Evolutionary conservation across 2,888 invertebrate species (phyloP).

Genomic region (Oligia fasciuncula): DNA sequence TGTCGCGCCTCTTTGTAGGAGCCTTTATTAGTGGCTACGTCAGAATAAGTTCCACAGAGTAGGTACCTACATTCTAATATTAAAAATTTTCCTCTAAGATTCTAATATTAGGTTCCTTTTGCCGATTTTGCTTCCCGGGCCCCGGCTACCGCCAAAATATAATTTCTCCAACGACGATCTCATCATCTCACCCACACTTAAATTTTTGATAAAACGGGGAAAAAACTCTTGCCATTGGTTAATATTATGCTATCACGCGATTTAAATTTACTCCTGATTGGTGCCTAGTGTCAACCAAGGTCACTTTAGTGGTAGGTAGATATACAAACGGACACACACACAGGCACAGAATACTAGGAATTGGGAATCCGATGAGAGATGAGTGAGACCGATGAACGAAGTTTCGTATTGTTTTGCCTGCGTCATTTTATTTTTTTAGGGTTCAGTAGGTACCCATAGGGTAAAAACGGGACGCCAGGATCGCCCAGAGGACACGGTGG

Average conservation of each 20-base stretch:
- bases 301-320: background rate
- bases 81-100: no score
- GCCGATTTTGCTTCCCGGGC: no score
- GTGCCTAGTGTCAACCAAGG: conserved; percentile 13
- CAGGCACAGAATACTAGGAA: conserved; percentile 9
- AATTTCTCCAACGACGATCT: background rate
- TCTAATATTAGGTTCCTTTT: no score
- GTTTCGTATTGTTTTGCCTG: background rate
- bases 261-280: conserved; percentile 26
- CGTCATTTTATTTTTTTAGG: background rate
- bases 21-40: no score
- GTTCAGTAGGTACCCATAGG: no score
- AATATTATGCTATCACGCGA: background rate
- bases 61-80: no score
- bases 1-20: no score
- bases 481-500: no score
- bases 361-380: background rate
- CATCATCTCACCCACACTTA: background rate
- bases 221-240: conserved; percentile 2
- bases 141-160: background rate
- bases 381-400: background rate
- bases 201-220: background rate
- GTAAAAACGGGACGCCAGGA: no score
- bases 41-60: no score
- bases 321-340: conserved; percentile 4